These are phyloP conservation scores for Procambarus virginalis DNA, from an alignment of 1,140 invertebrate genomes.

Conservation along the genomic window DNA sequence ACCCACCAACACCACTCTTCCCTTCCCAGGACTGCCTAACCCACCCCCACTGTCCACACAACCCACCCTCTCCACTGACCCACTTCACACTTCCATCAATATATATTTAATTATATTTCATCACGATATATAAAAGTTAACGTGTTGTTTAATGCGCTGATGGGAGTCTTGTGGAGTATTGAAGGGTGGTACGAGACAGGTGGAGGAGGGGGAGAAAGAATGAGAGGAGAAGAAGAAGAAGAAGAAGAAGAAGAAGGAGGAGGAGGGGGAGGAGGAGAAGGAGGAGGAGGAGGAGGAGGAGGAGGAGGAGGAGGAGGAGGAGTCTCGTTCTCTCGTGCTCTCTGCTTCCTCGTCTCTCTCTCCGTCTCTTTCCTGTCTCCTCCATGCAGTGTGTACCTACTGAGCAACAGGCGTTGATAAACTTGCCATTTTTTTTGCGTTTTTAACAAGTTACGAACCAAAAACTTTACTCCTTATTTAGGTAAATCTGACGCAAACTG, in stretches of 20 bases:
- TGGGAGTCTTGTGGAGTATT: too few species aligned
- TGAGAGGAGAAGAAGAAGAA: neutral
- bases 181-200: neutral
- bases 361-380: too few species aligned
- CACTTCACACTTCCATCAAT: too few species aligned
- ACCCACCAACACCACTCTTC: too few species aligned
- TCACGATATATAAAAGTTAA: neutral
- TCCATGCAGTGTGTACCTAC: neutral
- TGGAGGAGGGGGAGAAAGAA: neutral
- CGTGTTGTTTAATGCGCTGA: neutral
- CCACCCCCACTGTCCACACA: too few species aligned
- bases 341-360: too few species aligned
- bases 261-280: neutral
- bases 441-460: neutral
- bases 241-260: neutral
- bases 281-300: neutral
- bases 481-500: neutral
- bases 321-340: too few species aligned
- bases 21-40: too few species aligned
- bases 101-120: neutral
- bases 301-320: neutral
- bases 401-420: neutral
- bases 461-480: neutral
- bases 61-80: too few species aligned
- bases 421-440: neutral